Evolutionary conservation across 1,140 invertebrate genomes (phyloP), one percentile per base, ranked within the genome.

Genomic region (Atta cephalotes): DNA sequence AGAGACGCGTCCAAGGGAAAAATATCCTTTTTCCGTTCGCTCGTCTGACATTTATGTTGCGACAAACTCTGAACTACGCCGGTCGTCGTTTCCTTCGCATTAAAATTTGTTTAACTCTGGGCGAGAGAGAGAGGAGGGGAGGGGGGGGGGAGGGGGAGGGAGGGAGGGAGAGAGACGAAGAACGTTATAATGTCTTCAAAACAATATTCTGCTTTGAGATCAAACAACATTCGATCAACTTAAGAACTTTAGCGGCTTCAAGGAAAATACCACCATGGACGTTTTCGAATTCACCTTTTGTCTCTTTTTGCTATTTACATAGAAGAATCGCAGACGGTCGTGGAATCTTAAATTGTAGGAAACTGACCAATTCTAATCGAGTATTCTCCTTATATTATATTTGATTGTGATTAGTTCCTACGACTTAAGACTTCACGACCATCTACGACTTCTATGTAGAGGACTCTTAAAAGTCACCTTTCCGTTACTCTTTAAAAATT

Each of bases 101-200:
- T 74, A 51, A 84, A 84, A 84, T 84, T 84, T 81, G 65, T 71
- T 71, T 72, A 81, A 81, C 66, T 72, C 53, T 76, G n/a, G 49
- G 62, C 7, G 49, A 66, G 12, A 88, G 6, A 58, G 62, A 80
- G 21, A 81, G 12, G 35, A 10, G 31, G 72, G 16, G 2, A 62
- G 35, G 49, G 35, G n/a, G 35, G 49, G 66, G 28, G 85, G 5
- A 65, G 62, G 76, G 2, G 2, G 4, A 31, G 31, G 3, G 0
- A 31, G 31, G 77, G 7, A 39, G 53, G 68, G 16, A 49, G 35
- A 65, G 31, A 71, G 45, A 45, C 51, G 31, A 9, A 66, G 18
- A 12, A 6, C n/a, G 49, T 66, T 58, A 86, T 35, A 35, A 35
- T 51, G 63, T 39, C 53, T 51, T 86, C 35, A n/a, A 84, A 74